phyloP scores from a whole-genome alignment of 2,113 vertebrate genomes.

The Suncus etruscus region DNA sequence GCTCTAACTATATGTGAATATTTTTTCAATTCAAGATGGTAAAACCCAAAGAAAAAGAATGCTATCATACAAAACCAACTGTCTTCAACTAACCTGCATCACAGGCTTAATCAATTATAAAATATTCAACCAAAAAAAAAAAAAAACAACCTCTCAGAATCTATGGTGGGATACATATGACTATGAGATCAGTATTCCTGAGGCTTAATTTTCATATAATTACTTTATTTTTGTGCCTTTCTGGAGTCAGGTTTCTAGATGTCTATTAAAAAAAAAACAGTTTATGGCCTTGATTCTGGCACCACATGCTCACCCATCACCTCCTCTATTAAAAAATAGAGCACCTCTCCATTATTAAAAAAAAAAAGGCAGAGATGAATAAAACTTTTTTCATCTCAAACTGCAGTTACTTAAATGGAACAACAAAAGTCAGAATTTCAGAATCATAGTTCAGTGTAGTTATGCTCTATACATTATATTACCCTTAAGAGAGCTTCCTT shows the following conservation, averaged over 20 bases:
- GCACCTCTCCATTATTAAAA: no score
- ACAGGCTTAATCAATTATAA: neutral
- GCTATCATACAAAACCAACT: slow-evolving; percentile 5
- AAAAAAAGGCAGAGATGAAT: no score
- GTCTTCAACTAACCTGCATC: neutral
- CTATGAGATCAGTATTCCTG: slow-evolving; percentile 18
- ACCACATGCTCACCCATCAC: no score
- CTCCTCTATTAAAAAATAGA: no score
- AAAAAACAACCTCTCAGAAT: neutral
- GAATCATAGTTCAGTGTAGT: neutral
- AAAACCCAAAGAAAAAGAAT: slow-evolving; percentile 29
- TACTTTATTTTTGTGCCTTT: slow-evolving; percentile 16
- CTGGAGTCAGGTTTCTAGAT: neutral
- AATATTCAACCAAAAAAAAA: slow-evolving; percentile 8
- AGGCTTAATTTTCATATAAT: slow-evolving; percentile 17
- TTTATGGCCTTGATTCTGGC: no score
- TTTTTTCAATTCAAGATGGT: neutral
- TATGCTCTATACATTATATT: neutral
- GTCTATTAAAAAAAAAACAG: slow-evolving; percentile 30
- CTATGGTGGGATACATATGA: neutral
- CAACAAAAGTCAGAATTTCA: slow-evolving; percentile 39
- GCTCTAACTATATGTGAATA: neutral
- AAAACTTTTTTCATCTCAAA: slow-evolving; percentile 17
- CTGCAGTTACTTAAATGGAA: slow-evolving; percentile 45
- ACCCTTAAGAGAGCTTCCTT: neutral